phyloP scores from a whole-genome alignment of 1,140 invertebrate species.

The Oncopeltus fasciatus region DNA sequence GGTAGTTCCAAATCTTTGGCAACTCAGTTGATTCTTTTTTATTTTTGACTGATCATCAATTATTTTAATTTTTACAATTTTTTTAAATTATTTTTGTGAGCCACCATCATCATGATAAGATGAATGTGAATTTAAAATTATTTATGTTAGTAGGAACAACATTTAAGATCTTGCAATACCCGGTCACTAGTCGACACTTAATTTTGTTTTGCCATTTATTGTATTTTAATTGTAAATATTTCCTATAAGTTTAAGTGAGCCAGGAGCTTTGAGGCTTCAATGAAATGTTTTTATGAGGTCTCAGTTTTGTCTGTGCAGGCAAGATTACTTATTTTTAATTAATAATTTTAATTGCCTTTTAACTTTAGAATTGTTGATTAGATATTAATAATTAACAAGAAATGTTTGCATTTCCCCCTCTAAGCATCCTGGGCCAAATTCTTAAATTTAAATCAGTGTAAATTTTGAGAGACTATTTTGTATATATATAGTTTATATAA shows the following conservation, averaged over 20 bases:
- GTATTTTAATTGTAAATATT: conserved; percentile 8
- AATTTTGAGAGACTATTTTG: too few relatives aligned
- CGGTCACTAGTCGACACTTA: conserved; percentile 12
- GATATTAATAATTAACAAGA: neutral
- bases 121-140: neutral
- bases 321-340: conserved; percentile 2
- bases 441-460: too few relatives aligned
- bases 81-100: neutral
- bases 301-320: too few relatives aligned
- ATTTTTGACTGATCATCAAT: neutral
- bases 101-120: neutral
- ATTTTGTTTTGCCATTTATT: conserved; percentile 5
- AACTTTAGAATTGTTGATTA: neutral
- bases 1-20: conserved; percentile 6
- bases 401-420: too few relatives aligned
- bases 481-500: too few relatives aligned
- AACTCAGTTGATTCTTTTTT: neutral
- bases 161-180: neutral
- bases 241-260: neutral
- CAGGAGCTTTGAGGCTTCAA: neutral
- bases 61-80: neutral
- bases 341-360: conserved; percentile 6
- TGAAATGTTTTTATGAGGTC: neutral
- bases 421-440: too few relatives aligned
- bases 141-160: neutral